phyloP scores from a whole-genome alignment of 92 coral and sea anemone species.

The Bergia puertoricense region DNA sequence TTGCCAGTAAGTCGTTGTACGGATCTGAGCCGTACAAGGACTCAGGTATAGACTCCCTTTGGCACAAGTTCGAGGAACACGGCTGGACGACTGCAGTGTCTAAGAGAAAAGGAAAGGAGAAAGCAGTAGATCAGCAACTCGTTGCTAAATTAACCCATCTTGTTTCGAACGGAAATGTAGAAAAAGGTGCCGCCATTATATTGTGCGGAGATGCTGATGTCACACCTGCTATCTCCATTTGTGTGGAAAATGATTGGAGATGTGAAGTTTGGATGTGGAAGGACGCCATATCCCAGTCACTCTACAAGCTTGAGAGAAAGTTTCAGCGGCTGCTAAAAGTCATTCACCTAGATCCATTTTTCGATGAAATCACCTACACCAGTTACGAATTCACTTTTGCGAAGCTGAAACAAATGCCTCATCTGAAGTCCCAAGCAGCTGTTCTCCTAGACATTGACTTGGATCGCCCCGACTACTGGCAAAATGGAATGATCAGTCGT shows the following conservation, averaged over 20 bases:
- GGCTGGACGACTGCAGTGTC: neutral
- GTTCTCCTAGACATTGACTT: neutral
- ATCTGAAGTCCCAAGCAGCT: constrained; percentile 34
- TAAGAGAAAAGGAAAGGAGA: constrained; percentile 5
- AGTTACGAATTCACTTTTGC: neutral
- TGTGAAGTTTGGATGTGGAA: constrained; percentile 39
- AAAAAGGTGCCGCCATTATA: neutral
- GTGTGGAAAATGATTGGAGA: constrained; percentile 11
- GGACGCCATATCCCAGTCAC: neutral
- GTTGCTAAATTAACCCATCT: constrained; percentile 7
- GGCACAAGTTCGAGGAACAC: neutral
- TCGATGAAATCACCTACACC: neutral
- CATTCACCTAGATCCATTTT: neutral
- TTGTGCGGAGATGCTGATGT: constrained; percentile 36
- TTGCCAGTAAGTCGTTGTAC: constrained; percentile 5
- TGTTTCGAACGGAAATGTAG: neutral
- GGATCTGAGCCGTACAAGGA: constrained; percentile 10
- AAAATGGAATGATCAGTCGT: neutral
- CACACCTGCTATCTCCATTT: neutral
- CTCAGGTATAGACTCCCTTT: neutral
- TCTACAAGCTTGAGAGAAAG: neutral
- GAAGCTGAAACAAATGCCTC: neutral
- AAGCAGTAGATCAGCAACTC: constrained; percentile 21
- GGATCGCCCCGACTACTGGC: constrained; percentile 1
- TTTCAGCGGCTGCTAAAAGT: neutral